phyloP scores from a whole-genome alignment of 2,888 invertebrate species.

The Muscina levida region DNA sequence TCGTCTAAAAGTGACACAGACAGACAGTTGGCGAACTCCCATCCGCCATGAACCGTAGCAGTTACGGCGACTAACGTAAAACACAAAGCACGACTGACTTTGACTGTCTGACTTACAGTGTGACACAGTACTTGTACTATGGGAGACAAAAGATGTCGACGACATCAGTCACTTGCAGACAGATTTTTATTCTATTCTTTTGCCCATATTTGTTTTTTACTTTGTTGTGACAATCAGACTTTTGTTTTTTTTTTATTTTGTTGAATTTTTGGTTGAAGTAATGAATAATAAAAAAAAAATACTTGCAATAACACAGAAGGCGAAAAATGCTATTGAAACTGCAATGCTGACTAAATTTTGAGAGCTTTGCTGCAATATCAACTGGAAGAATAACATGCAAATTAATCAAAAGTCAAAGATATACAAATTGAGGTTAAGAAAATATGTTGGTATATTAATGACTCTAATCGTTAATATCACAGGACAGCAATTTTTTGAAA shows the following conservation, averaged over 20 bases:
- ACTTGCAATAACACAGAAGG: neutral
- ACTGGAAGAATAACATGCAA: no score
- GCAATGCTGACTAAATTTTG: no score
- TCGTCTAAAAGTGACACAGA: slow-evolving; percentile 42
- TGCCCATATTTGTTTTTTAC: neutral
- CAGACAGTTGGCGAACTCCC: slow-evolving; percentile 26
- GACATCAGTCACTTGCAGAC: slow-evolving; percentile 57
- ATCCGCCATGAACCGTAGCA: slow-evolving; percentile 1
- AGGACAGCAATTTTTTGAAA: no score
- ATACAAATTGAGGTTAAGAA: no score
- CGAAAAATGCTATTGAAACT: neutral
- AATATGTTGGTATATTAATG: no score
- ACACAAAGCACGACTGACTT: slow-evolving; percentile 15
- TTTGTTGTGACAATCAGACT: neutral
- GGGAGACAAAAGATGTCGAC: slow-evolving; percentile 47
- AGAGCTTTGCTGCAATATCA: no score
- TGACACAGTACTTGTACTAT: slow-evolving; percentile 39
- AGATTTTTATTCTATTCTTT: slow-evolving; percentile 24
- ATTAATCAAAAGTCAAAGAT: no score
- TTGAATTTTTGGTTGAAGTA: neutral
- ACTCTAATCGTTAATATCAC: no score
- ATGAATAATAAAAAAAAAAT: neutral
- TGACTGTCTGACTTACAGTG: slow-evolving; percentile 31
- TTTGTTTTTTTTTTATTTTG: neutral
- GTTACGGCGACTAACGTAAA: neutral